Percentiles rank a stretch among this genome's conserved stretches.
Evolutionary conservation across 2,113 vertebrate species (phyloP).

Genomic region (Eulemur rufifrons): DNA sequence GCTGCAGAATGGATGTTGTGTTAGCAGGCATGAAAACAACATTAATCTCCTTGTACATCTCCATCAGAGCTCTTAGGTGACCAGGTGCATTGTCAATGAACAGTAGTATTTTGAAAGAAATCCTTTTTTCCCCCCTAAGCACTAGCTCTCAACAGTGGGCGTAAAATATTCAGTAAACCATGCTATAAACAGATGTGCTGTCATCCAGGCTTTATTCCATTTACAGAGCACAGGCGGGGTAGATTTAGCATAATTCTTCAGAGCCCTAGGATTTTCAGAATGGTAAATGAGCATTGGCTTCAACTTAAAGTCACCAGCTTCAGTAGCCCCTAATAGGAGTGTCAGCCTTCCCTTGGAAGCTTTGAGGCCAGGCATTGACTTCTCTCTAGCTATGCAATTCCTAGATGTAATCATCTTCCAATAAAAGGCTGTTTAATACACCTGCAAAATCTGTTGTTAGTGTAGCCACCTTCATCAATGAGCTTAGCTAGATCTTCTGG

Average conservation of each 20-base stretch:
- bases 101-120: neutral
- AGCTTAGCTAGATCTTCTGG: neutral
- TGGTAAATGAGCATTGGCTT: neutral
- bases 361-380: neutral
- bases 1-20: neutral
- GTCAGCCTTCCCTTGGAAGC: neutral
- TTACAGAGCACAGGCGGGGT: neutral
- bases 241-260: neutral
- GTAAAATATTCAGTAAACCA: neutral
- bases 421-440: neutral
- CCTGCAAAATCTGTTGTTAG: neutral
- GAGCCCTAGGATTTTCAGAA: neutral
- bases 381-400: neutral
- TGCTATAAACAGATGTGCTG: neutral
- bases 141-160: neutral
- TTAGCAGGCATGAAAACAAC: neutral
- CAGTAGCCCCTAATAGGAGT: neutral
- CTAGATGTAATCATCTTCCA: neutral
- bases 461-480: neutral
- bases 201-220: neutral
- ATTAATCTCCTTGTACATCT: neutral
- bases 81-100: neutral
- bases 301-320: neutral
- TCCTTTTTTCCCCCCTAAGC: neutral
- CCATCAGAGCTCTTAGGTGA: neutral